These are phyloP conservation scores for Leptopilina myrica DNA, from an alignment of 2,888 invertebrate species.

Conservation along the genomic window DNA sequence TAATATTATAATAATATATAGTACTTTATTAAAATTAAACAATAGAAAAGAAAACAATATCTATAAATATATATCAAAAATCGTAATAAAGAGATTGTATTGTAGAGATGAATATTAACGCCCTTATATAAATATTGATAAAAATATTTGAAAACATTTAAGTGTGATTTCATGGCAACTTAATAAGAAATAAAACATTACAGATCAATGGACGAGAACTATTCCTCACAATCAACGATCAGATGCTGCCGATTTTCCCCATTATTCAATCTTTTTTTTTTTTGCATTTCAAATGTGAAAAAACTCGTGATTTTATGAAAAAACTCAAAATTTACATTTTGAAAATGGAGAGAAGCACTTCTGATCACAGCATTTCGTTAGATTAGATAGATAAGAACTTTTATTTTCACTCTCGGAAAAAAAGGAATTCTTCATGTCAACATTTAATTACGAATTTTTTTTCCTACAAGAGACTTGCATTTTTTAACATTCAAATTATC, in stretches of 20 bases:
- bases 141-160: conserved; percentile 28
- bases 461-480: conserved; percentile 1
- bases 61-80: not conserved
- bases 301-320: too few species aligned
- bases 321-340: too few species aligned
- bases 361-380: too few species aligned
- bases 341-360: too few species aligned
- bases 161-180: not conserved
- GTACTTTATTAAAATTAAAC: conserved; percentile 19
- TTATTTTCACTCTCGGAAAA: not conserved
- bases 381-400: too few species aligned
- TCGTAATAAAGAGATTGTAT: not conserved
- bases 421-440: conserved; percentile 19
- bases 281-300: too few species aligned
- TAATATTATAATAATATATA: not conserved
- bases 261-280: too few species aligned
- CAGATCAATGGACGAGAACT: too few species aligned
- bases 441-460: not conserved
- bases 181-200: not conserved
- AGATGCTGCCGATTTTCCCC: too few species aligned
- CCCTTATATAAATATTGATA: conserved; percentile 29
- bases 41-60: not conserved
- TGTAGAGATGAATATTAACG: conserved; percentile 8
- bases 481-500: conserved; percentile 10
- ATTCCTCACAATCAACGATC: too few species aligned